Evolutionary conservation across 2,113 vertebrate species (phyloP), one percentile per base, ranked within the genome.

Genomic region (Leuciscus idus): DNA sequence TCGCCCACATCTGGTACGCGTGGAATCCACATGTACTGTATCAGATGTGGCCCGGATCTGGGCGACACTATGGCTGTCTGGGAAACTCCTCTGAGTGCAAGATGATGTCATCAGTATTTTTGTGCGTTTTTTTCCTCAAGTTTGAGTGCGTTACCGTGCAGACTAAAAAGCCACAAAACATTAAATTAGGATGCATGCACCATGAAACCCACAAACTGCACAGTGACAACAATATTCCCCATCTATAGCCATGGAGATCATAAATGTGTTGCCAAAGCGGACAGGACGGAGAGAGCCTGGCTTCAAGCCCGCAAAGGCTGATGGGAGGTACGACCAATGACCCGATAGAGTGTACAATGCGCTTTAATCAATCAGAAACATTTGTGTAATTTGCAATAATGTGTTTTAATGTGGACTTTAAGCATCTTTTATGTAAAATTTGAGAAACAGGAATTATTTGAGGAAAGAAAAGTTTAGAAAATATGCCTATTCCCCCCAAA

Each of bases 191-290:
- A 28, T 57, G 55, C 26, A 64, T 66, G 12, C 4, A 0, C 13
- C 13, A 66, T 33, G 17, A 57, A 57, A 57, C 55, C 6, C 55
- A 21, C 19, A 57, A 23, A 70, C 66, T 39, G 33, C 4, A 36
- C 55, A 17, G 55, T 57, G 55, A 21, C 55, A 57, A 57, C 4
- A 23, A 15, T 59, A 1, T 88, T 81, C 9, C 36, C 28, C 26
- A n/a, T 9, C 21, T 66, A 8, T 10, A 94, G 94, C 91, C 33
- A 94, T 95, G n/a, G 94, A 95, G 46, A 85, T 95, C 33, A 75
- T 96, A 70, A 95, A 95, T 64, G 30, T 74, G 15, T 79, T 90
- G 3, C 88, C 90, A 15, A 90, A 90, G 68, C 68, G 43, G 6
- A 12, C 86, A 10, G 86, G 90, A 80, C 92, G 84, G 85, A 86